Evolutionary conservation across 2,888 invertebrate genomes (phyloP), one percentile per base, ranked within the genome.

Genomic region (Petrolisthes cinctipes): DNA sequence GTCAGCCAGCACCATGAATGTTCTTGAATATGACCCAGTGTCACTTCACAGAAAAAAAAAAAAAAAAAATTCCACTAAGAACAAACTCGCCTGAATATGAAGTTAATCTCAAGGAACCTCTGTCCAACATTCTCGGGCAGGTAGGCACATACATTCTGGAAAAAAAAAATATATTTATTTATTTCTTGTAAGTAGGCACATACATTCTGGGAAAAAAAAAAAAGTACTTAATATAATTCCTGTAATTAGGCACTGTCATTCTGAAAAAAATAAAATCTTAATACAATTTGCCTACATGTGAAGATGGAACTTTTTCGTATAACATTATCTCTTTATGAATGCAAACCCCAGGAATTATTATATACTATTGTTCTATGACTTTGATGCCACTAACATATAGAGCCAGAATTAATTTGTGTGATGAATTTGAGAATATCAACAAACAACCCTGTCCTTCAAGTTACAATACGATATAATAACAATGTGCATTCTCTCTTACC

Each of bases 11-110:
- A 37, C 37, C 37, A 37, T 37, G 37, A 37, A 37, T 37, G 37
- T 37, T 37, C 37, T 37, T 37, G 37, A 37, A 37, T 37, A 37
- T 37, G 37, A 37, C 37, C 37, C 37, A 37, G 37, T 37, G 37
- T 37, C 37, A 80, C 57, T 56, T 80, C 3, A 54, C 9, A 54
- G 17, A 17, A 54, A 56, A 20, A 53, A 17, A 54, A 54, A 23
- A 5, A 53, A 5, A 76, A 57, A 66, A 56, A 14, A 66, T 51
- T 54, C 9, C 53, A 14, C 83, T 84, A 89, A 54, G n/a, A 51
- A 75, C 89, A 89, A 4, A 81, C 71, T 75, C 89, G 57, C 23
- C 84, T 79, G 79, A 89, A 89, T 61, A 86, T 84, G 14, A 89
- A 76, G 57, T 89, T 89, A 56, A 89, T 54, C 73, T 89, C 89